Percentiles rank a stretch among this genome's conserved stretches.
Evolutionary conservation across 2,888 invertebrate species (phyloP).

Genomic region (Melipona bicolor): DNA sequence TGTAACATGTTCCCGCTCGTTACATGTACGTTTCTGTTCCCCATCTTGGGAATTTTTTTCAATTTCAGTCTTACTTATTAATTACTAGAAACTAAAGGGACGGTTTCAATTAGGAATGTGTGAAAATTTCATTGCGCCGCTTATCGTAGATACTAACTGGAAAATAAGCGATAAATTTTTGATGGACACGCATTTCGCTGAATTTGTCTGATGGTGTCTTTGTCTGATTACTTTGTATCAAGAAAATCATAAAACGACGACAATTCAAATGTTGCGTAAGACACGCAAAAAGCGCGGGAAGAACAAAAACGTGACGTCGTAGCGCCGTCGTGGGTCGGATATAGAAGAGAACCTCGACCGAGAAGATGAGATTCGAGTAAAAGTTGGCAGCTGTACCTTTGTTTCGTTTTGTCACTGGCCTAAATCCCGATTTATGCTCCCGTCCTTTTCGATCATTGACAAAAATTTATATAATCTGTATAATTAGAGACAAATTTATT

Average conservation of each 20-base stretch:
- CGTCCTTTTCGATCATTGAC: not conserved
- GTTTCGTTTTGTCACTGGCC: conserved; percentile 29
- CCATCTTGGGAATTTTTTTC: no score
- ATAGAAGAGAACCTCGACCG: conserved; percentile 10
- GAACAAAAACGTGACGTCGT: not conserved
- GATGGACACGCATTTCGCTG: not conserved
- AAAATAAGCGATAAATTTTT: not conserved
- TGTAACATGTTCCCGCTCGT: no score
- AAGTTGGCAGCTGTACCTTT: conserved; percentile 31
- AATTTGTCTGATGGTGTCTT: not conserved
- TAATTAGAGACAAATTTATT: no score
- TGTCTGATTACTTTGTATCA: not conserved
- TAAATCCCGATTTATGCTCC: conserved; percentile 14
- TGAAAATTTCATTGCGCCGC: no score
- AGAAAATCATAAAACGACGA: not conserved
- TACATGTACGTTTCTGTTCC: no score
- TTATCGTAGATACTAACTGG: not conserved
- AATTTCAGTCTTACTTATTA: no score
- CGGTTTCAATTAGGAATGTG: no score
- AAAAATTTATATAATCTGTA: not conserved
- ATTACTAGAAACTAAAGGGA: no score
- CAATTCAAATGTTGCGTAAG: not conserved
- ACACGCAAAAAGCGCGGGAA: not conserved
- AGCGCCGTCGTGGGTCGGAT: not conserved
- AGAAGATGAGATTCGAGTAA: conserved; percentile 18